These are phyloP conservation scores for Trachymyrmex cornetzi DNA, from an alignment of 1,140 invertebrate genomes.

Conservation along the genomic window DNA sequence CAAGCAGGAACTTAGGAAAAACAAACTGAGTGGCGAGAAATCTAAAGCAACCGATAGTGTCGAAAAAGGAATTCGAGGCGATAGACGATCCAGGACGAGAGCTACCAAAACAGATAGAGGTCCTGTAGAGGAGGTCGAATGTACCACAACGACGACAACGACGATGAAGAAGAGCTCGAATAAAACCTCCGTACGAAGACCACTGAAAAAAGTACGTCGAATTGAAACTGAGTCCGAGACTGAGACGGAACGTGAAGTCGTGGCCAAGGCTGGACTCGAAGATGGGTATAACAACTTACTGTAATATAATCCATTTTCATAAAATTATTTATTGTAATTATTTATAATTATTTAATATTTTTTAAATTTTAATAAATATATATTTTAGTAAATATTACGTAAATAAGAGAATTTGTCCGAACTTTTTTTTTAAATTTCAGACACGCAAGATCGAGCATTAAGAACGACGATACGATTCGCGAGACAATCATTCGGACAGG, in stretches of 20 bases:
- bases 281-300: background rate
- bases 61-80: conserved; percentile 42
- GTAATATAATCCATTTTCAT: background rate
- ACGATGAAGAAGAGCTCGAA: conserved; percentile 29
- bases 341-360: conserved; percentile 6
- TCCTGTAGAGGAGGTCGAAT: conserved; percentile 14
- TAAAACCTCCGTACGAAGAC: conserved; percentile 35
- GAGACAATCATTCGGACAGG: conserved; percentile 11
- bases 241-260: conserved; percentile 7
- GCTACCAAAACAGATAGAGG: background rate
- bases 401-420: background rate
- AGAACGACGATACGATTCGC: background rate
- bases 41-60: conserved; percentile 17
- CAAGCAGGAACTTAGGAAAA: conserved; percentile 78
- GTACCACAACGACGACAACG: background rate
- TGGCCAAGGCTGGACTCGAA: background rate
- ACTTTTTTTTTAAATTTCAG: background rate
- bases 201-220: conserved; percentile 47
- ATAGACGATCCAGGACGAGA: conserved; percentile 34
- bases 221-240: conserved; percentile 44
- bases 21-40: conserved; percentile 76
- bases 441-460: background rate
- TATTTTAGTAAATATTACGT: background rate
- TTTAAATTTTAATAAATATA: background rate
- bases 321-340: background rate